Conservation (phyloP, 2,888 invertebrate genomes). For the Microplitis deprimator region DNA sequence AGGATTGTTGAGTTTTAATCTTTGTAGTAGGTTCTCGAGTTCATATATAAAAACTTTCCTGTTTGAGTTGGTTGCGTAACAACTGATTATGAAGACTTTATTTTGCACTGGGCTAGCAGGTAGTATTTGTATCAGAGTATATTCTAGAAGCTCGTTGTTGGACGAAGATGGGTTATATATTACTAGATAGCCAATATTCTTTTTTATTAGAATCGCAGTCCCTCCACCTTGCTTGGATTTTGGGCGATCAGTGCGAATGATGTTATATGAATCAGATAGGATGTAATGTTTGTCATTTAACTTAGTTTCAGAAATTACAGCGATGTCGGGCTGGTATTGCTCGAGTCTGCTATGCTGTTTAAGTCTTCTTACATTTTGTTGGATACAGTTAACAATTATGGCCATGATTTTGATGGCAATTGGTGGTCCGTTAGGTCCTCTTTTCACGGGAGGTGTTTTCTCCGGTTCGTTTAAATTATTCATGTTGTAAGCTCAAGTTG, state of each 20-base stretch:
- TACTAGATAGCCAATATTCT: no score
- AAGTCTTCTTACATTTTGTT: neutral
- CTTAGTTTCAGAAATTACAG: neutral
- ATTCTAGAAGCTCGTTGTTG: constrained; percentile 29
- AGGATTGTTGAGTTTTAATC: neutral
- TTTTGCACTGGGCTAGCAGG: neutral
- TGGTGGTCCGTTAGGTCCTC: no score
- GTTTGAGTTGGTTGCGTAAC: neutral
- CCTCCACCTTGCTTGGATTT: no score
- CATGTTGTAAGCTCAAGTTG: no score
- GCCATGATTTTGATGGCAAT: neutral
- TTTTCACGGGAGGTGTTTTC: no score
- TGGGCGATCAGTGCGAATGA: no score
- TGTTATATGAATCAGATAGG: neutral
- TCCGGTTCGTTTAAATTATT: no score
- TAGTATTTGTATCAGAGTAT: constrained; percentile 17
- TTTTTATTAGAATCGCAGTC: no score
- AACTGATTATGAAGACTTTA: constrained; percentile 8
- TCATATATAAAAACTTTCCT: constrained; percentile 4
- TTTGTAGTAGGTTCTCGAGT: neutral
- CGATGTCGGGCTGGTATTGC: neutral
- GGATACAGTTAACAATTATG: neutral
- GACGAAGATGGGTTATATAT: no score
- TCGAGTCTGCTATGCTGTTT: neutral
- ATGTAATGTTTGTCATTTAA: neutral